Percentiles rank a stretch among this genome's conserved stretches.
Evolutionary conservation across 2,797 vertebrate genomes (phyloP).

Genomic region (Poecilia gillii): DNA sequence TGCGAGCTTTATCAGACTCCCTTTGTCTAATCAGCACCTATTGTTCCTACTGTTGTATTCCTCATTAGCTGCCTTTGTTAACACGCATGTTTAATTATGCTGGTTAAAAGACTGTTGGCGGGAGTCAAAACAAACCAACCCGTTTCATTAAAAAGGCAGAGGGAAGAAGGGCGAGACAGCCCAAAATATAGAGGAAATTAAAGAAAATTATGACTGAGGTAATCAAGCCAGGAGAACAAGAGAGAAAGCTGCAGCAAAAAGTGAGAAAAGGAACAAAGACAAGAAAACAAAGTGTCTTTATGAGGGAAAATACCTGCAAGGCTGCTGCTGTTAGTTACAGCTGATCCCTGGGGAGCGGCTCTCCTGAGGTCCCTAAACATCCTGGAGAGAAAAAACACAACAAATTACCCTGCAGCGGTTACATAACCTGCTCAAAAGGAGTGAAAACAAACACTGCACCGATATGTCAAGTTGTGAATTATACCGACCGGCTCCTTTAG

Average conservation of each 20-base stretch:
- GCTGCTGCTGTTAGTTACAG: slow-evolving; percentile 47
- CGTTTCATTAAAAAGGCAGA: slow-evolving; percentile 46
- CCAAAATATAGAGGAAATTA: slow-evolving; percentile 19
- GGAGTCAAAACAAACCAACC: slow-evolving; percentile 76
- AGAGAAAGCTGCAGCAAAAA: slow-evolving; percentile 10
- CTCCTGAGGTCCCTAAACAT: slow-evolving; percentile 61
- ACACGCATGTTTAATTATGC: slow-evolving; percentile 92
- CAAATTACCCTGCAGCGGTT: slow-evolving; percentile 48
- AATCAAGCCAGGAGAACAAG: slow-evolving; percentile 37
- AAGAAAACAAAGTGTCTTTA: slow-evolving; percentile 64
- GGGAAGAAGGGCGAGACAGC: slow-evolving; percentile 2
- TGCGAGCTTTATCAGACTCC: slow-evolving; percentile 59
- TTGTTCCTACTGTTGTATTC: slow-evolving; percentile 91
- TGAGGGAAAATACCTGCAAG: slow-evolving; percentile 74
- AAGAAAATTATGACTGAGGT: slow-evolving; percentile 34
- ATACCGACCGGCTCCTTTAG: neutral
- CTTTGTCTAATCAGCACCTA: slow-evolving; percentile 86
- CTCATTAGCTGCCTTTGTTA: slow-evolving; percentile 95
- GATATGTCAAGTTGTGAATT: neutral
- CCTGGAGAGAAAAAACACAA: slow-evolving; percentile 49
- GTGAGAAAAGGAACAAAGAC: slow-evolving; percentile 23
- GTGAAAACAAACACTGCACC: slow-evolving; percentile 49
- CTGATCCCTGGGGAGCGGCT: slow-evolving; percentile 49
- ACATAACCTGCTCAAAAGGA: slow-evolving; percentile 43
- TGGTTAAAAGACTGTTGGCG: slow-evolving; percentile 87